Evolutionary conservation across 2,113 vertebrate genomes (phyloP).

Genomic region (Tringa solitaria): DNA sequence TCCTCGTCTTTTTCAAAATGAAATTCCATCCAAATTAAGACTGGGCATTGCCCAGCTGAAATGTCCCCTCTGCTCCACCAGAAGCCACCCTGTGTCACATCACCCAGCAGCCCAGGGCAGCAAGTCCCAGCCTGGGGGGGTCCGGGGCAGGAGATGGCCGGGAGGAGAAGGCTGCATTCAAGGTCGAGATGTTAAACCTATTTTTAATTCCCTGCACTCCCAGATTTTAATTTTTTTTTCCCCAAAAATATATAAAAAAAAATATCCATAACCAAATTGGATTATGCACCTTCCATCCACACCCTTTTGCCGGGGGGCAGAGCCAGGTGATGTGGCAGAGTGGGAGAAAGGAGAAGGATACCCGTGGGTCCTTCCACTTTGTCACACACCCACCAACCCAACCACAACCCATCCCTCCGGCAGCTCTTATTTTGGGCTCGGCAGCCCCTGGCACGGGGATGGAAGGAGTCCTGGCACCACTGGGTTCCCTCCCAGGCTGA

Average conservation of each 20-base stretch:
- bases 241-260: neutral
- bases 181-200: neutral
- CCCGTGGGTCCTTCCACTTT: fast-evolving
- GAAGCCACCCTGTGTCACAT: neutral
- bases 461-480: neutral
- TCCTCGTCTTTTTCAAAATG: neutral
- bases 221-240: neutral
- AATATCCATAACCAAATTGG: neutral
- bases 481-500: neutral
- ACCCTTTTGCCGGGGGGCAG: neutral
- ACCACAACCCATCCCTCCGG: fast-evolving
- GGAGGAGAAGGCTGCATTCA: neutral
- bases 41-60: neutral
- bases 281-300: fast-evolving
- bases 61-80: neutral
- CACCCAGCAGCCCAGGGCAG: fast-evolving
- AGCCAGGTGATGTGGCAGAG: neutral
- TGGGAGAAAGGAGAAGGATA: neutral
- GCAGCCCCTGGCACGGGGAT: fast-evolving
- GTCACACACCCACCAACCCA: neutral
- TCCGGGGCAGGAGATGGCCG: neutral
- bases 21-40: neutral
- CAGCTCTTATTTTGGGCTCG: neutral
- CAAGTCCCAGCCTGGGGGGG: fast-evolving
- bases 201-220: neutral